phyloP scores from a whole-genome alignment of 2,888 invertebrate genomes.

The Mythimna ferrago region DNA sequence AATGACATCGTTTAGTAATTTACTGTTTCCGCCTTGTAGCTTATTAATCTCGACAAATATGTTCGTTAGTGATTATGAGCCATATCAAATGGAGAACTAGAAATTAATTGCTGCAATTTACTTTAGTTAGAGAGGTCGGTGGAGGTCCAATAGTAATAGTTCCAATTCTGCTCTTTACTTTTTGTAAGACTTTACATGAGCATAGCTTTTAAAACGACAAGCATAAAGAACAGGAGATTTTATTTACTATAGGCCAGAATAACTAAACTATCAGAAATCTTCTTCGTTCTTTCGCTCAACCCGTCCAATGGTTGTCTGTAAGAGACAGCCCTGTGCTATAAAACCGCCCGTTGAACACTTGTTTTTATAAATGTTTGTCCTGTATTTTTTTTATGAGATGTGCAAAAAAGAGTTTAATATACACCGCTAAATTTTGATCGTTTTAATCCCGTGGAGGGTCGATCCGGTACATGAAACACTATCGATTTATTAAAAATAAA shows the following conservation, averaged over 20 bases:
- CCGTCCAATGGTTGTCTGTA: too few species aligned
- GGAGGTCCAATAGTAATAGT: not conserved
- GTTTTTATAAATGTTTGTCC: too few species aligned
- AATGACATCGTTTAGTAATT: slow-evolving; percentile 5
- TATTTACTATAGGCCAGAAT: not conserved
- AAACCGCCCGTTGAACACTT: too few species aligned
- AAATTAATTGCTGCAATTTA: not conserved
- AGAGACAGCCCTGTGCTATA: too few species aligned
- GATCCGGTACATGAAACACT: too few species aligned
- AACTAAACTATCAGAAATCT: not conserved
- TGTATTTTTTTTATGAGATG: too few species aligned
- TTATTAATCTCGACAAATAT: not conserved
- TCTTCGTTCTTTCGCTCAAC: too few species aligned
- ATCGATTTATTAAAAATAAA: too few species aligned
- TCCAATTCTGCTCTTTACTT: not conserved
- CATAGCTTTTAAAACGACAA: not conserved
- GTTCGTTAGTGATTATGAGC: not conserved
- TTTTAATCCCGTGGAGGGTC: too few species aligned
- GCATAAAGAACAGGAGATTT: not conserved
- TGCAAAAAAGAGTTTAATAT: too few species aligned
- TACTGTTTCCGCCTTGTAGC: slow-evolving; percentile 5
- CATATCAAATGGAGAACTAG: not conserved
- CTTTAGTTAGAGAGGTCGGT: too few species aligned
- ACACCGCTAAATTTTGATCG: too few species aligned
- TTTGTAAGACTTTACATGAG: not conserved